phyloP scores from a whole-genome alignment of 2,113 vertebrate species.

The Antechinus stuartii region DNA sequence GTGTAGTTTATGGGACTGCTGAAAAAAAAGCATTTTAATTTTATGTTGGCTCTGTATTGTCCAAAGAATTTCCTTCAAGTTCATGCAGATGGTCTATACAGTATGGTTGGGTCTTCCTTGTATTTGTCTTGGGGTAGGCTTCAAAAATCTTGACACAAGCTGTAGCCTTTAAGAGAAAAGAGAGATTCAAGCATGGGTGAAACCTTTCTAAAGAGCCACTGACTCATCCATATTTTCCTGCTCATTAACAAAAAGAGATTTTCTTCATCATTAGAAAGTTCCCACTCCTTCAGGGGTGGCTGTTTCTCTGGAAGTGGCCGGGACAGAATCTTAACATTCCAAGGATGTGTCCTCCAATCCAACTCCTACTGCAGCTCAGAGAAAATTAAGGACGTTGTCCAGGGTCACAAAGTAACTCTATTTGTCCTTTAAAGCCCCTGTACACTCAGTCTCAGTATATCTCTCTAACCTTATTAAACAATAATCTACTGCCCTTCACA shows the following conservation, averaged over 20 bases:
- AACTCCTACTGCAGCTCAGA: not conserved
- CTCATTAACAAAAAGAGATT: not conserved
- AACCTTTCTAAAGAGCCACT: not conserved
- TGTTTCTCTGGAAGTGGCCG: not conserved
- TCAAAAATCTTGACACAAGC: not conserved
- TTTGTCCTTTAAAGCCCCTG: not conserved
- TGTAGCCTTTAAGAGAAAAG: not conserved
- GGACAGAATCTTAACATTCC: not conserved
- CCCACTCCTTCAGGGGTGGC: not conserved
- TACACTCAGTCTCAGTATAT: not conserved
- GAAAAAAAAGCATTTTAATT: not conserved
- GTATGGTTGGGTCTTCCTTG: not conserved
- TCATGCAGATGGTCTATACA: not conserved
- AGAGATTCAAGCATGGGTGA: not conserved
- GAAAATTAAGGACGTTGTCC: not conserved
- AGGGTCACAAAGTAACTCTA: not conserved
- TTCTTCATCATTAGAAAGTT: not conserved
- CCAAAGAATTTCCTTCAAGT: not conserved
- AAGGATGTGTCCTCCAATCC: not conserved
- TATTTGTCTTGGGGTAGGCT: not conserved
- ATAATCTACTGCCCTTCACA: not conserved
- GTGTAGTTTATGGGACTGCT: not conserved
- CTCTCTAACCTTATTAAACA: not conserved
- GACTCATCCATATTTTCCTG: not conserved
- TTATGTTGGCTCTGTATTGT: not conserved